Evolutionary conservation across 2,888 invertebrate species (phyloP), one percentile per base, ranked within the genome.

Genomic region (Eremobia ochroleuca): DNA sequence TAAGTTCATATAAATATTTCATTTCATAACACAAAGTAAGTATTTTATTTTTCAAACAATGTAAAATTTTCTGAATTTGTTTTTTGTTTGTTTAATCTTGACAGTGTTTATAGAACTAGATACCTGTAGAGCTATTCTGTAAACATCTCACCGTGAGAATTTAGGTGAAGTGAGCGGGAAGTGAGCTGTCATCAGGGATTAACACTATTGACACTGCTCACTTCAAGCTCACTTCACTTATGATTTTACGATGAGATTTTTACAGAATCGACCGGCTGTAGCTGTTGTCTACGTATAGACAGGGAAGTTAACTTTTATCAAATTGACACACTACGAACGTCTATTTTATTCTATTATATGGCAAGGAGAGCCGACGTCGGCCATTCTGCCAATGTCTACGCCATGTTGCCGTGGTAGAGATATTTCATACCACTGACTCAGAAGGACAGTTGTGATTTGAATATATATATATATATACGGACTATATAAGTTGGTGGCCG

Each of bases 11-110:
- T 66, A n/a, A n/a, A n/a, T n/a, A 28, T 66, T 25, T 28, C 2
- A 13, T 31, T 25, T 66, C 25, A 13, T 31, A 31, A 66, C 21
- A 21, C 6, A 46, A 43, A 43, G 6, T 65, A 52, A 25, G 8
- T 25, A 18, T 40, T 65, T 21, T 28, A 21, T 65, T 65, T 43
- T 21, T 21, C 11, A 43, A 21, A 43, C 28, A 28, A 28, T 21
- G 4, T 28, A 43, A 6, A 13, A 1, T 28, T 40, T 11, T 40
- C n/a, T 21, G 11, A 40, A 18, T 15, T 64, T 65, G 2, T 28
- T 46, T 28, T 64, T 65, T 43, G n/a, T 66, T 66, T 67, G 5
- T 34, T 46, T 67, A 18, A 52, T 9, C 15, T 67, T 49, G 67
- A 25, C 21, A 31, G 9, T 67, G 4, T 46, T 25, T 31, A 46